Evolutionary conservation across 2,113 vertebrate species (phyloP).

Genomic region (Herpetotheres cachinnans): DNA sequence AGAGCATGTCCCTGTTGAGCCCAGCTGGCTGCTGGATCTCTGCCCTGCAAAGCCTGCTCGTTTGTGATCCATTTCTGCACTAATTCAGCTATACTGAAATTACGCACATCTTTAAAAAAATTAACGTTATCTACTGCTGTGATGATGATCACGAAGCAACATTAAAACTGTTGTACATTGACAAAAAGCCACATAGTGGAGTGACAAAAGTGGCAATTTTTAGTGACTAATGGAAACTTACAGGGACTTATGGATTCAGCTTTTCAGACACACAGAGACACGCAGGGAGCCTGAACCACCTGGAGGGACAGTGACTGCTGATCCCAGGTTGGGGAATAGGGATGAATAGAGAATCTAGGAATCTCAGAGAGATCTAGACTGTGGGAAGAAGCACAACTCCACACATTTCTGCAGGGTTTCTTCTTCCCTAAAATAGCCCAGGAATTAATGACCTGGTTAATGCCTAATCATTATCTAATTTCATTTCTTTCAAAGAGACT

Average conservation of each 20-base stretch:
- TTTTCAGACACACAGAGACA: background rate
- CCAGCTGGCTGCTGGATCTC: background rate
- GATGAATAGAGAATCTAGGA: background rate
- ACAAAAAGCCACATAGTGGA: background rate
- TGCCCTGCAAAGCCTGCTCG: background rate
- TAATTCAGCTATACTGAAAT: background rate
- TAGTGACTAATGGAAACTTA: background rate
- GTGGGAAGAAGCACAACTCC: background rate
- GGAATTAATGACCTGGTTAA: constrained; percentile 39
- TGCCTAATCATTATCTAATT: background rate
- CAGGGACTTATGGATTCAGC: background rate
- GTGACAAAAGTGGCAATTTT: background rate
- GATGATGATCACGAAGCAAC: background rate
- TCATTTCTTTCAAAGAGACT: background rate
- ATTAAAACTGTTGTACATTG: background rate
- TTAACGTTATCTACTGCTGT: background rate
- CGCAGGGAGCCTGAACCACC: background rate
- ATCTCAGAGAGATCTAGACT: background rate
- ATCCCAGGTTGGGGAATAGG: background rate
- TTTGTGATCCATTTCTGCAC: background rate
- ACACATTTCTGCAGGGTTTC: background rate
- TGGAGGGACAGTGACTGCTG: background rate
- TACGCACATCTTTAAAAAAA: background rate
- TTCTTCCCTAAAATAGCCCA: constrained; percentile 16
- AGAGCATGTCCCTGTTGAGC: background rate